These are phyloP conservation scores for Zeuzera pyrina DNA, from an alignment of 2,888 invertebrate genomes.

Conservation along the genomic window DNA sequence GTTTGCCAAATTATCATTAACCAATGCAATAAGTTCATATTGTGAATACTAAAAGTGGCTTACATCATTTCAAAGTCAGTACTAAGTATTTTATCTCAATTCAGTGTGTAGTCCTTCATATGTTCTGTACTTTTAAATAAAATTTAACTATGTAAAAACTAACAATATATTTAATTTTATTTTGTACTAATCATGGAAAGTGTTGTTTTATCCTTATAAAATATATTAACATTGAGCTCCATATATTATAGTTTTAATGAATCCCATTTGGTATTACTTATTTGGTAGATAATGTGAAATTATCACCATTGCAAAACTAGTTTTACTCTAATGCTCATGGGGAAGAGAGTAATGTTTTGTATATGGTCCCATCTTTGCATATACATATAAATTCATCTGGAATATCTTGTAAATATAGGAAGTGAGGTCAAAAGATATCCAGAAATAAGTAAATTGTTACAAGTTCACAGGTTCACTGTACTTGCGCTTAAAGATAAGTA, in stretches of 20 bases:
- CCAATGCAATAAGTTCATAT: slow-evolving; percentile 69
- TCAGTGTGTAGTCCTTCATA: slow-evolving; percentile 73
- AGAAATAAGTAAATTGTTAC: no score
- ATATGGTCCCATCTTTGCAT: no score
- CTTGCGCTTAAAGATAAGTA: no score
- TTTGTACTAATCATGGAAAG: slow-evolving; percentile 73
- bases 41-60: slow-evolving; percentile 72
- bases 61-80: slow-evolving; percentile 68
- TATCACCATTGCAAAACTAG: no score
- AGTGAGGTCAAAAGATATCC: no score
- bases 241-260: slow-evolving; percentile 67
- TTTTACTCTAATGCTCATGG: no score
- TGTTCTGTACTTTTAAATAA: slow-evolving; percentile 72
- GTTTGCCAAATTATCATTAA: slow-evolving; percentile 69
- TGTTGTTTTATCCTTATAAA: slow-evolving; percentile 74
- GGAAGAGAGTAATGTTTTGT: no score
- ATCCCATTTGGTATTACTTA: no score
- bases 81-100: slow-evolving; percentile 71
- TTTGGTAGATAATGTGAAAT: no score
- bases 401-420: no score
- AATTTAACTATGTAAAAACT: slow-evolving; percentile 72
- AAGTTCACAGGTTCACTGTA: no score
- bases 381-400: no score
- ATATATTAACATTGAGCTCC: slow-evolving; percentile 75
- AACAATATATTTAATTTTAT: slow-evolving; percentile 74